A percentile compares a stretch with the other conserved stretches of the same genome.
These are phyloP conservation scores for Hedya salicella DNA, from an alignment of 2,888 invertebrate genomes.

Conservation along the genomic window DNA sequence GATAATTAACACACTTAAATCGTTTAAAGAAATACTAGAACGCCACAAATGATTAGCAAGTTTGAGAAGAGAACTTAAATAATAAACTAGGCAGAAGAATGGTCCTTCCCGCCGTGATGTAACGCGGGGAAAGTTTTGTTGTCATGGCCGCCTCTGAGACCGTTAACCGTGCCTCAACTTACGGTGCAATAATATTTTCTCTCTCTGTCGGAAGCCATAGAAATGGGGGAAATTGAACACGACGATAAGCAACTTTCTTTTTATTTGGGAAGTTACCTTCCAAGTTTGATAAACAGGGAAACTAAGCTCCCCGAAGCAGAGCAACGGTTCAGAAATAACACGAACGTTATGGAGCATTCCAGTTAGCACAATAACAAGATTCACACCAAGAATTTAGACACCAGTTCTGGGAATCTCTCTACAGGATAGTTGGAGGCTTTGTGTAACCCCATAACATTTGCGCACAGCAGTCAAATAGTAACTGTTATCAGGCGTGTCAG, in stretches of 20 bases:
- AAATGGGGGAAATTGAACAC: constrained; percentile 6
- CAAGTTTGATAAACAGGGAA: constrained; percentile 21
- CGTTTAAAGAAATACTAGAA: too few relatives aligned
- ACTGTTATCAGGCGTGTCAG: constrained; percentile 16
- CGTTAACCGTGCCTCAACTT: constrained; percentile 13
- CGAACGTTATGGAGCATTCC: neutral
- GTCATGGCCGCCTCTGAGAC: constrained; percentile 18
- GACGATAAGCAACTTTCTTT: constrained; percentile 15
- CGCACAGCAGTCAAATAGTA: neutral
- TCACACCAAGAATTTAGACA: too few relatives aligned
- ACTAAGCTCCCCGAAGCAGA: neutral
- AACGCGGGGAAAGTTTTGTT: constrained; percentile 23
- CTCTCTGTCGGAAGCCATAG: constrained; percentile 4
- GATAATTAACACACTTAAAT: too few relatives aligned
- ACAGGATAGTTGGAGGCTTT: too few relatives aligned
- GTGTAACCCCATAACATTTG: too few relatives aligned
- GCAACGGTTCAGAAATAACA: neutral
- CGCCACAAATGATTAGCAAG: too few relatives aligned
- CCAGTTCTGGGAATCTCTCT: too few relatives aligned
- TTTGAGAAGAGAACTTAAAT: too few relatives aligned
- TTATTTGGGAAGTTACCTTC: constrained; percentile 4
- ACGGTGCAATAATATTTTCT: constrained; percentile 10
- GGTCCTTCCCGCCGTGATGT: constrained; percentile 5
- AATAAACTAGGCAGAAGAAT: neutral
- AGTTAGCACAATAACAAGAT: too few relatives aligned